phyloP scores from a whole-genome alignment of 2,113 vertebrate species.

The Gambusia holbrooki region DNA sequence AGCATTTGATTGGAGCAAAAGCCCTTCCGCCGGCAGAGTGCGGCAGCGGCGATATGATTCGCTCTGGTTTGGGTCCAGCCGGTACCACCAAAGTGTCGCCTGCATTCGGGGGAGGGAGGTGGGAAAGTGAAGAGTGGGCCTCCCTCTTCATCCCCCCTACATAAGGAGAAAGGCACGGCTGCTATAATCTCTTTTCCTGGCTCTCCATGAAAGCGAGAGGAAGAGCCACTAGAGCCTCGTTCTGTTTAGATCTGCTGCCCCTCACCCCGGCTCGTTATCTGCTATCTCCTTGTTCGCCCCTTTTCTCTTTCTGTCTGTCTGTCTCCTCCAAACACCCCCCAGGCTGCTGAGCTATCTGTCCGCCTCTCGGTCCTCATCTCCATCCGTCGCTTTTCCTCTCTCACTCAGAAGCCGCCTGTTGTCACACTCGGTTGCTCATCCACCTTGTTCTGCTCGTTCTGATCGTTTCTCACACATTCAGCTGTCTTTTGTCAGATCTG shows the following conservation, averaged over 20 bases:
- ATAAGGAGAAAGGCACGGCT: constrained; percentile 66
- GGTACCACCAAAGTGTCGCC: constrained; percentile 28
- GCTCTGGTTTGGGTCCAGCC: constrained; percentile 50
- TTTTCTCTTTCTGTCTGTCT: background rate
- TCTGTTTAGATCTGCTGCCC: constrained; percentile 77
- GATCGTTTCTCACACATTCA: constrained; percentile 22
- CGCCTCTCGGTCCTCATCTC: constrained; percentile 25
- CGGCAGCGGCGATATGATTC: constrained; percentile 24
- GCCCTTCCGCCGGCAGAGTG: constrained; percentile 10
- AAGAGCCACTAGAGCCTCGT: constrained; percentile 76
- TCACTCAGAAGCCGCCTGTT: constrained; percentile 28
- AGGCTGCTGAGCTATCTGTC: constrained; percentile 12
- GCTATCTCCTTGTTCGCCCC: constrained; percentile 23
- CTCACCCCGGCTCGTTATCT: constrained; percentile 65
- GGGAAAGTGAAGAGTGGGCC: constrained; percentile 39
- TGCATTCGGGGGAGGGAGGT: constrained; percentile 11
- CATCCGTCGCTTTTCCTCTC: constrained; percentile 10
- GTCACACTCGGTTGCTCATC: constrained; percentile 19
- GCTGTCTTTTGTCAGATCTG: constrained; percentile 17
- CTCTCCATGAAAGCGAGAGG: constrained; percentile 80
- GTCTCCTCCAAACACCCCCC: no score
- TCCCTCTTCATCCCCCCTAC: constrained; percentile 13
- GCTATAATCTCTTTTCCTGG: constrained; percentile 85
- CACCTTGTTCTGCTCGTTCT: constrained; percentile 3
- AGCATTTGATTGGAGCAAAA: constrained; percentile 21